Evolutionary conservation across 2,113 vertebrate genomes (phyloP), one percentile per base, ranked within the genome.

Genomic region (Microcebus ravelobensis): DNA sequence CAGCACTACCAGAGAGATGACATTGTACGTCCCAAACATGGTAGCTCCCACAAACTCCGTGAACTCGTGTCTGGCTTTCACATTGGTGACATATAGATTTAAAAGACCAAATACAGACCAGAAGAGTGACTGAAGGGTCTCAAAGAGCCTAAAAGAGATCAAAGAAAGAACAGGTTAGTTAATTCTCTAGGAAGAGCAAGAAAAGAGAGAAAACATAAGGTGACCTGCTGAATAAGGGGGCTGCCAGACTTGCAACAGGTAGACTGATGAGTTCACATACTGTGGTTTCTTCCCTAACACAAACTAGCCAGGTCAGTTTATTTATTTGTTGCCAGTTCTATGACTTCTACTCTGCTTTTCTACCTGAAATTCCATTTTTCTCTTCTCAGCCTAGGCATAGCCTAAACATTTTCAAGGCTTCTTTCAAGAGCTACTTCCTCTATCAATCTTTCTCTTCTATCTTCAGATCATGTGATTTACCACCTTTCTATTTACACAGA

Each of bases 1-100:
- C 95, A 99, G 98, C 76, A 99, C 99, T 77, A 99, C 99, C 85
- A 99, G 98, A 11, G 99, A 99, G 98, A 99, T 99, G 96, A 99
- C 98, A 0, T 99, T 99, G 98, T 99, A 99, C 6, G 99, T 99
- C 87, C 99, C 99, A 20, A 99, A 99, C 99, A 99, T 99, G 9
- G 99, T 99, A 36, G 99, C 99, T 67, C 99, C 99, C 17, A 99
- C 99, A 85, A 99, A 99, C 93, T 99, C 99, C 0, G 99, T 99
- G 98, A 99, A 99, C 98, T 99, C 99, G 0, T 99, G 99, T 6
- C 99, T 99, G 65, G 99, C 99, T 98, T 99, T 99, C 94, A 99
- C 99, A 4, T 99, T 99, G 94, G 99, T 99, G 91, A 99, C 99
- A 13, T 99, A 99, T 88, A 99, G 98, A 91, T 99, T 99, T 74